These are phyloP conservation scores for Carlito syrichta DNA, from an alignment of 2,113 vertebrate species.

Conservation along the genomic window DNA sequence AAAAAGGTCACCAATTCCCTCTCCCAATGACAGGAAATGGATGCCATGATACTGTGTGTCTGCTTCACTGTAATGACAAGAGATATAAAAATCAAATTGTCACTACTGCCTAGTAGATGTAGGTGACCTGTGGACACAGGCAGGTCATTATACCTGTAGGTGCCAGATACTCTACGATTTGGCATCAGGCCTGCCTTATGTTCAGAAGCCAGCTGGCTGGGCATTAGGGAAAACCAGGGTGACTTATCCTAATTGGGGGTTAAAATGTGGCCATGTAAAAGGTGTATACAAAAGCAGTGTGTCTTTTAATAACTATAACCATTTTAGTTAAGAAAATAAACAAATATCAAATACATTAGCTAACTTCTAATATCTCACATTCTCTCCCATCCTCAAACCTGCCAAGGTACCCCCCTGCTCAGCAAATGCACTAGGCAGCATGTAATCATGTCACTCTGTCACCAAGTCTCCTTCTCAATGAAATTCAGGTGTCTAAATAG, in stretches of 20 bases:
- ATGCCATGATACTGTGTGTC: background rate
- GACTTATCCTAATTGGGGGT: conserved; percentile 35
- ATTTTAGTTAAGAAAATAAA: conserved; percentile 31
- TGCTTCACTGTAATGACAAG: conserved; percentile 51
- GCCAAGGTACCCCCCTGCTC: background rate
- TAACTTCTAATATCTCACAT: background rate
- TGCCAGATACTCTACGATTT: conserved; percentile 70
- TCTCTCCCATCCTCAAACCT: background rate
- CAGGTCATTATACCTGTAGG: conserved; percentile 52
- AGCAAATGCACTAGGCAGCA: conserved; percentile 8
- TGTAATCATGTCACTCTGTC: conserved; percentile 58
- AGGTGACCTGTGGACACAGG: conserved; percentile 56
- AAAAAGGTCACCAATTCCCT: background rate
- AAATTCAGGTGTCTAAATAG: conserved; percentile 64
- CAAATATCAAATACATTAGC: background rate
- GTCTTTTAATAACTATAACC: background rate
- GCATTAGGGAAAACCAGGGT: conserved; percentile 23
- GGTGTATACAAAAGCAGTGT: background rate
- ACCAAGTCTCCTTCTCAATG: conserved; percentile 59
- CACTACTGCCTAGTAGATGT: conserved; percentile 27
- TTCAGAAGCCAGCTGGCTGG: conserved; percentile 57
- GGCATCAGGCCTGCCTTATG: background rate
- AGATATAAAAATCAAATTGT: conserved; percentile 60
- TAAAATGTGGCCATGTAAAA: conserved; percentile 49
- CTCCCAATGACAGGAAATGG: conserved; percentile 44